Evolutionary conservation across 2,797 vertebrate species (phyloP).

Genomic region (Pseudomugil gertrudae): DNA sequence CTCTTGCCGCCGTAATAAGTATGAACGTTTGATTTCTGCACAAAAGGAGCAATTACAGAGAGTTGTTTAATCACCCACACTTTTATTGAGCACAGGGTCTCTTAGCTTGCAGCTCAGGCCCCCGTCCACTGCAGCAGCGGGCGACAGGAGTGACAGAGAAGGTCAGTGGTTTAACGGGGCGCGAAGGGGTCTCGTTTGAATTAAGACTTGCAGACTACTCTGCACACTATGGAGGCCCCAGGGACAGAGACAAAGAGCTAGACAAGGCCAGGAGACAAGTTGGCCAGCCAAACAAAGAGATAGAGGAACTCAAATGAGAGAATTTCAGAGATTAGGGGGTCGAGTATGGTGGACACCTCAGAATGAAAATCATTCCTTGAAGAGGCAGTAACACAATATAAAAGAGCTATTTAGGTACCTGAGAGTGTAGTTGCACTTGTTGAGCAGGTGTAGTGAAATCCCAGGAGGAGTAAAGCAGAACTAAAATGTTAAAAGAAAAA

Average conservation of each 20-base stretch:
- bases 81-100: constrained; percentile 78
- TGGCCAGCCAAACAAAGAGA: constrained; percentile 66
- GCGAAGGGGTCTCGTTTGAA: constrained; percentile 74
- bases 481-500: constrained; percentile 30
- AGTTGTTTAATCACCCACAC: constrained; percentile 82
- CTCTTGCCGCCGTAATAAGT: constrained; percentile 65
- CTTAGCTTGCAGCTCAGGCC: constrained; percentile 79
- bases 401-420: constrained; percentile 28
- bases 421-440: constrained; percentile 52
- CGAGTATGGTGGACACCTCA: constrained; percentile 59
- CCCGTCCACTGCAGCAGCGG: constrained; percentile 54
- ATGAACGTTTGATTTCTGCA: constrained; percentile 75
- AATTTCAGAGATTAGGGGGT: constrained; percentile 50
- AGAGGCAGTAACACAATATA: constrained; percentile 34
- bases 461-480: constrained; percentile 19
- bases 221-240: constrained; percentile 58
- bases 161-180: constrained; percentile 81
- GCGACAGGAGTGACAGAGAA: constrained; percentile 77
- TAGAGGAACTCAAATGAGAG: constrained; percentile 63
- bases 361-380: constrained; percentile 47
- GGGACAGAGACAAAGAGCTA: constrained; percentile 72
- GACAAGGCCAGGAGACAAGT: constrained; percentile 60
- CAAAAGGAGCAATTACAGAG: constrained; percentile 83
- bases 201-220: constrained; percentile 70
- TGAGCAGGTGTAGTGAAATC: constrained; percentile 44